These are phyloP conservation scores for Lysandra bellargus DNA, from an alignment of 2,888 invertebrate genomes.

Conservation along the genomic window DNA sequence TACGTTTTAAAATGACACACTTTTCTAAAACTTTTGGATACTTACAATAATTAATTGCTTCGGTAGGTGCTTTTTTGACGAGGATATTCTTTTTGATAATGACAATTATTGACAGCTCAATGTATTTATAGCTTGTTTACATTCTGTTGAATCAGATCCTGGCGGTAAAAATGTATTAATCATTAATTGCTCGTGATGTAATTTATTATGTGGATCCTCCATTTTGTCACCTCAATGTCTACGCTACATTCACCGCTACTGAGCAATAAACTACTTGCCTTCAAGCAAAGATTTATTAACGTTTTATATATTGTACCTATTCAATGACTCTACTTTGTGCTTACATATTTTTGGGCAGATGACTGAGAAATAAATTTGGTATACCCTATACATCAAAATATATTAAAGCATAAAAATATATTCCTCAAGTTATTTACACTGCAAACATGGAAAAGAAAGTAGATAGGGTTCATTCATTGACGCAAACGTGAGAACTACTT, in stretches of 20 bases:
- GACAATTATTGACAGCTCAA: background rate
- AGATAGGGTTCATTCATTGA: background rate
- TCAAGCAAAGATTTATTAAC: background rate
- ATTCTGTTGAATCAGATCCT: constrained; percentile 2
- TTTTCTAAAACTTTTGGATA: background rate
- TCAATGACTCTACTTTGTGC: background rate
- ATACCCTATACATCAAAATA: too few relatives aligned
- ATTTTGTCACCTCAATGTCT: constrained; percentile 20
- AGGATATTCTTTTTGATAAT: background rate
- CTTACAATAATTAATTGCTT: background rate
- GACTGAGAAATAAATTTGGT: too few relatives aligned
- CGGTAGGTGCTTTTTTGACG: background rate
- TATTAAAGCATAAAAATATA: too few relatives aligned
- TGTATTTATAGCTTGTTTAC: background rate
- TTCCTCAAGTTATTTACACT: background rate
- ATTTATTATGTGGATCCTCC: constrained; percentile 20
- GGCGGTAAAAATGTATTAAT: background rate
- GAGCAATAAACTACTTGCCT: background rate
- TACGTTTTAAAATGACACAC: background rate
- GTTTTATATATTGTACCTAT: background rate
- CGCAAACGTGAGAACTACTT: constrained; percentile 27
- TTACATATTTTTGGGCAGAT: background rate
- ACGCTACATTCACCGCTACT: constrained; percentile 8
- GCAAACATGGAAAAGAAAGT: background rate
- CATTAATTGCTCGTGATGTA: constrained; percentile 17